Evolutionary conservation across 2,888 invertebrate species (phyloP), one percentile per base, ranked within the genome.

Genomic region (Amiota mariae): DNA sequence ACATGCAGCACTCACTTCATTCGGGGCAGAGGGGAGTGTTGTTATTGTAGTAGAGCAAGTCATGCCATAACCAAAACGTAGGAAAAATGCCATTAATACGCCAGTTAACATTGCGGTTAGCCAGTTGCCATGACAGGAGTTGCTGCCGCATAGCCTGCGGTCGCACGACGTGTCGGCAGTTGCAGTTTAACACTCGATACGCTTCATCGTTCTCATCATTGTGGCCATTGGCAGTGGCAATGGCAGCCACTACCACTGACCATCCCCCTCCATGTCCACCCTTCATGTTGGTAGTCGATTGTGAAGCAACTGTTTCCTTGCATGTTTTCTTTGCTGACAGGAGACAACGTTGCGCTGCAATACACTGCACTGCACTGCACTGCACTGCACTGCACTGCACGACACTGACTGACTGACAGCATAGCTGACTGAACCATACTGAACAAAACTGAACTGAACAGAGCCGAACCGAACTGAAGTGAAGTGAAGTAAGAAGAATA

Each of bases 31-130:
- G 67, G 57, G 67, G 71, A 75, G 63, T 70, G 57, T n/a, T 67
- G 70, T 54, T 71, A 49, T 67, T 72, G 73, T 74, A 72, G 49
- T 70, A 18, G 59, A 11, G 15, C 36, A 46, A 24, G 46, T 12
- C 67, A 68, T 54, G 49, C 20, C 18, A 64, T 70, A 76, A 36
- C 36, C 36, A 36, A 36, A 36, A 36, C 36, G 36, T 36, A 36
- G 36, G 82, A 73, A 77, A 81, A 76, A 77, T 78, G 77, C 82
- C 77, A 86, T 83, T 85, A 86, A 83, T 86, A 78, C 77, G 80
- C 78, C 83, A 79, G 86, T 86, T 83, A 85, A 83, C 83, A 83
- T 82, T 83, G 83, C 79, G 85, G 85, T 83, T 86, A 83, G 82
- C 79, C 85, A 78, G 78, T 75, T 75, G 77, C 77, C 71, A 46